phyloP scores from a whole-genome alignment of 2,888 invertebrate genomes.

The Ganaspis brasiliensis region DNA sequence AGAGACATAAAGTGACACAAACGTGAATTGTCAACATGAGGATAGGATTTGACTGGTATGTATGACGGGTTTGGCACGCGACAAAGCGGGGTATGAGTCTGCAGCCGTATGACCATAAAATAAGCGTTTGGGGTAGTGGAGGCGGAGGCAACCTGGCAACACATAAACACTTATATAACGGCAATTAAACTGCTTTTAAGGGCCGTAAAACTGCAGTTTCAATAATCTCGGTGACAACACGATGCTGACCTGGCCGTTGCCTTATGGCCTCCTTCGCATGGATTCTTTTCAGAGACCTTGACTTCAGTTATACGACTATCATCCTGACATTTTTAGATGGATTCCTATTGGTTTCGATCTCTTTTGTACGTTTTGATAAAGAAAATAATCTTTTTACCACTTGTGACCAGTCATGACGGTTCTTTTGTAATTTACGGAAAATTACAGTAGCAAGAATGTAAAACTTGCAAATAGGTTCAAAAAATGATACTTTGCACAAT shows the following conservation, averaged over 20 bases:
- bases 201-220: conserved; percentile 81
- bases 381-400: conserved; percentile 15
- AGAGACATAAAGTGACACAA: neutral
- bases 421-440: too few relatives aligned
- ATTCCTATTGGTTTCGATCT: conserved; percentile 50
- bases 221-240: conserved; percentile 81
- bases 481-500: too few relatives aligned
- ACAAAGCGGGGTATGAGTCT: conserved; percentile 76
- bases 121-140: conserved; percentile 79
- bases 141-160: conserved; percentile 77
- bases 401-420: too few relatives aligned
- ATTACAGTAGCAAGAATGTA: too few relatives aligned
- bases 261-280: conserved; percentile 54
- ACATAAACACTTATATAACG: conserved; percentile 81
- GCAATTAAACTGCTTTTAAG: conserved; percentile 81
- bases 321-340: neutral
- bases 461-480: too few relatives aligned
- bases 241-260: conserved; percentile 76
- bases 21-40: neutral
- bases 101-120: conserved; percentile 80
- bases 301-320: conserved; percentile 19
- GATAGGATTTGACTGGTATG: conserved; percentile 7
- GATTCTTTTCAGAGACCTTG: conserved; percentile 16
- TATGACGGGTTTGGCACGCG: conserved; percentile 79
- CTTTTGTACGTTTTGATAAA: conserved; percentile 37